Percentiles rank a stretch among this genome's conserved stretches.
Conservation (phyloP, 2,113 vertebrate genomes). For the Labeo catla region DNA sequence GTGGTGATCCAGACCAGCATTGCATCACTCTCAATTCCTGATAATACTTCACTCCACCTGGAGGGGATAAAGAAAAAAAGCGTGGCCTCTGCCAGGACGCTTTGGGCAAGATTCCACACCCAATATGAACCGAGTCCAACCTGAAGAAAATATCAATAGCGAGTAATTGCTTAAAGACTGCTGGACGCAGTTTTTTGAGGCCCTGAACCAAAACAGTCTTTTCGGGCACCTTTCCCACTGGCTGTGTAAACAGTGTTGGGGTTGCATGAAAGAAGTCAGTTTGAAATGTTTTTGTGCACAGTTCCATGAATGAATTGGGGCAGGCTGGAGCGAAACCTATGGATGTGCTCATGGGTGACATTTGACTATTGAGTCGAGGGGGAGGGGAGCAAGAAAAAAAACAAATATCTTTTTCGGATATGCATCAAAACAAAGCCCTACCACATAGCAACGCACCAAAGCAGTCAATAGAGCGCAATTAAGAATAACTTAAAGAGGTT, state of each 20-base stretch:
- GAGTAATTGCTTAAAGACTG: conserved; percentile 42
- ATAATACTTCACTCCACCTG: conserved; percentile 38
- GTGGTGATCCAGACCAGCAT: not conserved
- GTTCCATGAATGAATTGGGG: not conserved
- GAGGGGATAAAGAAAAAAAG: not conserved
- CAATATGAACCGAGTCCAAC: conserved; percentile 28
- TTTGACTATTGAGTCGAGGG: too few relatives aligned
- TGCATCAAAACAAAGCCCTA: too few relatives aligned
- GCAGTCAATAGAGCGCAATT: too few relatives aligned
- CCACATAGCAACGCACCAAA: too few relatives aligned
- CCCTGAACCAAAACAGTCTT: conserved; percentile 12
- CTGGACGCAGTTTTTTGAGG: conserved; percentile 27
- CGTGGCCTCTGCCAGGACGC: not conserved
- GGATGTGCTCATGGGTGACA: not conserved
- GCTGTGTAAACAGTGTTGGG: not conserved
- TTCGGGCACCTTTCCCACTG: not conserved
- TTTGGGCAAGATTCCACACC: conserved; percentile 17
- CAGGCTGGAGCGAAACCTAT: not conserved
- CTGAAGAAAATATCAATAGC: conserved; percentile 40
- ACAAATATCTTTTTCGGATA: too few relatives aligned
- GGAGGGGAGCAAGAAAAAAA: too few relatives aligned
- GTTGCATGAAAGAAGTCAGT: not conserved
- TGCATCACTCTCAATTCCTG: conserved; percentile 26
- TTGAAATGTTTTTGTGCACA: not conserved
- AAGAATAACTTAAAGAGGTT: too few relatives aligned